Conservation (phyloP, 2,888 invertebrate species). For the Heliconius ismenius region DNA sequence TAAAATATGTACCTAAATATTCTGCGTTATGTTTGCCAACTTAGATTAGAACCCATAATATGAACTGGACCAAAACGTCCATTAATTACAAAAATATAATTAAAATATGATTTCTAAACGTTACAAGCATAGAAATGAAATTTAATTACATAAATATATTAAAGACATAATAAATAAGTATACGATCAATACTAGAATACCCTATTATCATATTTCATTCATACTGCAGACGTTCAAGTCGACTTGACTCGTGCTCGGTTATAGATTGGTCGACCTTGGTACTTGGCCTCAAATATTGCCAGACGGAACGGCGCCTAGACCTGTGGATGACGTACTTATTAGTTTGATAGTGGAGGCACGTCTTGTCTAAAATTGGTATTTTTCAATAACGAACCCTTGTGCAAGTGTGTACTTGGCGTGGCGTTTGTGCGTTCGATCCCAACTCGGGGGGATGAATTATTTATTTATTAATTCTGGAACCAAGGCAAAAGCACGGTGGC, state of each 20-base stretch:
- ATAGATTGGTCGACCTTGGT: constrained; percentile 30
- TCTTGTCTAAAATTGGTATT: not conserved
- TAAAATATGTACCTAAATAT: too few species aligned
- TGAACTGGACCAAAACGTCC: too few species aligned
- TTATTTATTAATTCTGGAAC: too few species aligned
- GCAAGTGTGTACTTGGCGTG: too few species aligned
- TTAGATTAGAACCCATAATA: too few species aligned
- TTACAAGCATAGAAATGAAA: too few species aligned
- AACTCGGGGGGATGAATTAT: too few species aligned
- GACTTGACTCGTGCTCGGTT: constrained; percentile 11
- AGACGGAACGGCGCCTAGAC: constrained; percentile 31
- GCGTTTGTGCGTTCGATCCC: too few species aligned
- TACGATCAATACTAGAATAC: constrained; percentile 3
- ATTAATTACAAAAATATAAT: too few species aligned
- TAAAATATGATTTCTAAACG: too few species aligned
- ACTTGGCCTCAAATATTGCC: constrained; percentile 24
- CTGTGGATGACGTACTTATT: not conserved
- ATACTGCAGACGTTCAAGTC: not conserved
- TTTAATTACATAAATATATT: too few species aligned
- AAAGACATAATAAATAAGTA: not conserved
- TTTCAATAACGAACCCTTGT: not conserved
- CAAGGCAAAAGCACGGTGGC: not conserved
- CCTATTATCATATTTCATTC: constrained; percentile 6
- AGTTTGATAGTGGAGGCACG: not conserved
- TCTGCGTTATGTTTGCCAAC: too few species aligned